Conservation (phyloP, 1,140 invertebrate species). For the Meteorus sp. region DNA sequence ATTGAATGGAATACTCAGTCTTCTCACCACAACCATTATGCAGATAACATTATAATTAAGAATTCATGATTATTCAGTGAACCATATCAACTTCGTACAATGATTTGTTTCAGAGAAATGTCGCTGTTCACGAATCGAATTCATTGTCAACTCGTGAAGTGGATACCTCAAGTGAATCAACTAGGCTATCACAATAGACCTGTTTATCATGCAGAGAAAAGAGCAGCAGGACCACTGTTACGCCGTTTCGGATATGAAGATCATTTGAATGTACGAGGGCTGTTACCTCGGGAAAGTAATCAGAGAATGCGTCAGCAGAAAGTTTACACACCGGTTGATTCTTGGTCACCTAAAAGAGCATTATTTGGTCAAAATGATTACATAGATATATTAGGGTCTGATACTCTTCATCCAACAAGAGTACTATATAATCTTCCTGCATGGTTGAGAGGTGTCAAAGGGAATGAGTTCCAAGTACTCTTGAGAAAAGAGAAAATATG, state of each 20-base stretch:
- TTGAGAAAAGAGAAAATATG: slow-evolving; percentile 72
- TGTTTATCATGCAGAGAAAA: slow-evolving; percentile 71
- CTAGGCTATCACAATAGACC: slow-evolving; percentile 53
- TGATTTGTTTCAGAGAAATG: too few species aligned
- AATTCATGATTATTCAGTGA: too few species aligned
- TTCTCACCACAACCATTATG: too few species aligned
- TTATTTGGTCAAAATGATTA: slow-evolving; percentile 96
- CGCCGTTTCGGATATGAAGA: slow-evolving; percentile 74
- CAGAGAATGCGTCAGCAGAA: slow-evolving; percentile 65
- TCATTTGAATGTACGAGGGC: slow-evolving; percentile 65
- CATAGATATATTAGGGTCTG: slow-evolving; percentile 89
- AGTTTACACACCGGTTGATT: slow-evolving; percentile 70
- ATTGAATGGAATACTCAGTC: too few species aligned
- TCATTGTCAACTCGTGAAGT: too few species aligned
- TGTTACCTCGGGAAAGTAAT: slow-evolving; percentile 65
- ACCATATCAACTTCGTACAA: too few species aligned
- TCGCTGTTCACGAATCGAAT: too few species aligned
- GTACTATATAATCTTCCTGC: slow-evolving; percentile 81
- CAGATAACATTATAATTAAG: too few species aligned
- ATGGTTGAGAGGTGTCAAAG: slow-evolving; percentile 86
- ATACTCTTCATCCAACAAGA: slow-evolving; percentile 76
- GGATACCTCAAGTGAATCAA: slow-evolving; percentile 52
- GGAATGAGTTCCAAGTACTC: slow-evolving; percentile 84
- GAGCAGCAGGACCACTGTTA: slow-evolving; percentile 63
- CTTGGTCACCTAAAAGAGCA: slow-evolving; percentile 76